These are phyloP conservation scores for Sisyra terminalis DNA, from an alignment of 2,888 invertebrate species.

Conservation along the genomic window DNA sequence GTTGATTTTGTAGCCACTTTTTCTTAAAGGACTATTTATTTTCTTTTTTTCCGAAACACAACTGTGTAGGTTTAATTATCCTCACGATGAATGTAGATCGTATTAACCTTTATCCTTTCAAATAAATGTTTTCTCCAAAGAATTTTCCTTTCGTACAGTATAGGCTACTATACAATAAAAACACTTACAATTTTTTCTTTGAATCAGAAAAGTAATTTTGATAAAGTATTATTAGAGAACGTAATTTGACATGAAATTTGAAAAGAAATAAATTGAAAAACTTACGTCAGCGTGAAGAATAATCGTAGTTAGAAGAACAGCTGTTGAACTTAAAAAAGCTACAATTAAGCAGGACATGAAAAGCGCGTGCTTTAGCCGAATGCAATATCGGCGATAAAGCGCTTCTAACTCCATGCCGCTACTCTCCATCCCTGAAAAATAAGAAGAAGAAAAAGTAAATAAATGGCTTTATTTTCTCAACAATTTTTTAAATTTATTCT, in stretches of 20 bases:
- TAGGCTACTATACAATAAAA: background rate
- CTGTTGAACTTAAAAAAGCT: constrained; percentile 40
- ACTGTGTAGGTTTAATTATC: too few relatives aligned
- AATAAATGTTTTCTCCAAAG: background rate
- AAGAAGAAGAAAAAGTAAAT: constrained; percentile 17
- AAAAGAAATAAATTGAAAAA: constrained; percentile 12
- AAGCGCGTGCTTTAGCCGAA: constrained; percentile 54
- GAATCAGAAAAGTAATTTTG: background rate
- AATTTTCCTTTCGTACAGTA: background rate
- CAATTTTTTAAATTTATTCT: too few relatives aligned
- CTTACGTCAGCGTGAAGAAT: constrained; percentile 39
- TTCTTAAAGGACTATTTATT: too few relatives aligned
- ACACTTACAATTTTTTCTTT: background rate
- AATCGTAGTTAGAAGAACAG: constrained; percentile 42
- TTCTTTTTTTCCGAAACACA: too few relatives aligned
- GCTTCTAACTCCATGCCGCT: constrained; percentile 44
- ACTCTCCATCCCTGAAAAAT: constrained; percentile 34
- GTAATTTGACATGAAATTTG: background rate
- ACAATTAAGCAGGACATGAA: constrained; percentile 57
- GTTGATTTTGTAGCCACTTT: too few relatives aligned
- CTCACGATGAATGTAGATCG: too few relatives aligned
- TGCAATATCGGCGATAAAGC: constrained; percentile 52
- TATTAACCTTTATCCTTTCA: too few relatives aligned
- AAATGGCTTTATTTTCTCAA: too few relatives aligned
- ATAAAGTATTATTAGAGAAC: background rate